Base-by-base conservation (phyloP, 2,797 vertebrate species). In the Notolepis coatsorum region DNA sequence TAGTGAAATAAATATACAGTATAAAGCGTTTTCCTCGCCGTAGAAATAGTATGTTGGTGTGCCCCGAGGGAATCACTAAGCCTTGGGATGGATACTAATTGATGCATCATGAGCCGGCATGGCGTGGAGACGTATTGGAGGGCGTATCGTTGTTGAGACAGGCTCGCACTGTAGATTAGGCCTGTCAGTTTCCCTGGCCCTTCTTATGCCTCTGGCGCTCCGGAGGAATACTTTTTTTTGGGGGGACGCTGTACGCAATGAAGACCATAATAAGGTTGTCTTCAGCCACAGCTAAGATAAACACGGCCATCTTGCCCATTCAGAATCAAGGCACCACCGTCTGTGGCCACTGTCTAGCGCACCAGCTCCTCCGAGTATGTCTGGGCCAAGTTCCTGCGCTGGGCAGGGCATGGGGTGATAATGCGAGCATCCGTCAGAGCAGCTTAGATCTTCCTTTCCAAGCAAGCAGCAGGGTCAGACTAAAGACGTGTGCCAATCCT, bases 391-490 rank as follows among this genome's bases (percentile, higher is more conserved):
- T 70, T 81, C 73, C 79, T 73, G 60, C 53, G 73, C 69, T 45
- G 52, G 65, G 77, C 70, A 71, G 80, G 84, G 82, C 79, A 73
- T 49, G 27, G 78, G 75, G 85, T 81, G 88, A 89, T 90, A 86
- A 91, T 80, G 79, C 81, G 86, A 87, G 80, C 86, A 88, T 87
- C 82, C 85, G 88, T 89, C 88, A 87, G 79, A 80, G 77, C 18
- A 71, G 84, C 82, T 91, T 79, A 86, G 77, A 88, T 88, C 89
- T 88, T 91, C 79, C 79, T 90, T 91, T 87, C 88, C 86, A 87
- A 90, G 75, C 68, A 68, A 92, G 84, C 85, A 83, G 84, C 83
- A 73, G 86, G 88, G 83, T 88, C 65, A 67, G 67, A 78, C 87
- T 82, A 87, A 75, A 88, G 87, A 88, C 79, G 71, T 73, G 77